These are phyloP conservation scores for Macrobrachium nipponense DNA, from an alignment of 1,140 invertebrate species.

Conservation along the genomic window DNA sequence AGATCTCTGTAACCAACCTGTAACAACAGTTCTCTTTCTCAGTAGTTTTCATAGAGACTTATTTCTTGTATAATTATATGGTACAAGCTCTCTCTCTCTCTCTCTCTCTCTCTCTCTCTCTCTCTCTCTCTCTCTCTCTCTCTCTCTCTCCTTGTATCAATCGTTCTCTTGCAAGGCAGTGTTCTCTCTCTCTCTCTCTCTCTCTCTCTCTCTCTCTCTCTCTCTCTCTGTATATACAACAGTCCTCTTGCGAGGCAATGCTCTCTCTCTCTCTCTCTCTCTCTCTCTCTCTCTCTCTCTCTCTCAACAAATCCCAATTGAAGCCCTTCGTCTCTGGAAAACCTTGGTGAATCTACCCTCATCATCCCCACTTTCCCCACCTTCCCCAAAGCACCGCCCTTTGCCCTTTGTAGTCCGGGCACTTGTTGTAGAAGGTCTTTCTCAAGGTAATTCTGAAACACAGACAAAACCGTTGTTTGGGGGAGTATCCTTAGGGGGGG, in stretches of 20 bases:
- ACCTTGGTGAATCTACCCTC: no score
- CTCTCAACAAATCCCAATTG: background rate
- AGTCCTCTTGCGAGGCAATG: no score
- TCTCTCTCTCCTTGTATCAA: no score
- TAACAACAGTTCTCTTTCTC: no score
- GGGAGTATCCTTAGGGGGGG: background rate
- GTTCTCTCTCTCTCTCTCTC: background rate
- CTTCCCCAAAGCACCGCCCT: background rate
- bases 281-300: background rate
- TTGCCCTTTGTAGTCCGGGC: background rate
- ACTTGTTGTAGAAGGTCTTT: background rate
- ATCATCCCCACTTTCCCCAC: no score
- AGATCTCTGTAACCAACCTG: no score
- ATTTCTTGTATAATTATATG: no score
- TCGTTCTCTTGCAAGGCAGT: no score
- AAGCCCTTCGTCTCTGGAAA: no score
- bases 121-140: background rate
- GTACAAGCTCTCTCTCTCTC: background rate
- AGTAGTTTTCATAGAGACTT: no score
- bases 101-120: background rate
- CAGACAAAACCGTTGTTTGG: background rate
- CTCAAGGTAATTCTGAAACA: slow-evolving; percentile 12
- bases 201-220: background rate
- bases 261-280: background rate
- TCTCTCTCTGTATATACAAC: no score